phyloP scores from a whole-genome alignment of 2,113 vertebrate genomes.

The Malurus elegans region DNA sequence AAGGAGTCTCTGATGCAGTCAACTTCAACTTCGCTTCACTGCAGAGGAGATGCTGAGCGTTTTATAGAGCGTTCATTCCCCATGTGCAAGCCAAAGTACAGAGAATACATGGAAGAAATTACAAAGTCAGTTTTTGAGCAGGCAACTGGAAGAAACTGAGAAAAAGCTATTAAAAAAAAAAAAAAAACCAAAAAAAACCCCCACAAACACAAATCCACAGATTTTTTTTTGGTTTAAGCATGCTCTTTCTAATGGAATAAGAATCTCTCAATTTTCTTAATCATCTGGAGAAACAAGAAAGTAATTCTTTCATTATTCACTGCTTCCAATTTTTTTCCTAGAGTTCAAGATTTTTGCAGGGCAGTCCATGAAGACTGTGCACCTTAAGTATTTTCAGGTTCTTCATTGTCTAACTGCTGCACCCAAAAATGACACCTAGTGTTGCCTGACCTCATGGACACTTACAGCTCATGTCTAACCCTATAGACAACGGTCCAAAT shows the following conservation, averaged over 20 bases:
- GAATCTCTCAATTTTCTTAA: neutral
- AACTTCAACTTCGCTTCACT: neutral
- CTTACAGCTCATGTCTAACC: neutral
- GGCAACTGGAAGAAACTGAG: neutral
- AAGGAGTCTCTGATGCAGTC: neutral
- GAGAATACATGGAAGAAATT: neutral
- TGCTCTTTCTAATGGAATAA: neutral
- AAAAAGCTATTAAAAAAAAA: neutral
- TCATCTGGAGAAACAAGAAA: neutral
- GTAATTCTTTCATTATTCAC: neutral
- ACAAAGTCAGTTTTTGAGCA: neutral
- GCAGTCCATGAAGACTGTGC: neutral
- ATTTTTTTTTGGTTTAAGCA: neutral
- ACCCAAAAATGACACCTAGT: neutral
- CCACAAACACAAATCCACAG: neutral
- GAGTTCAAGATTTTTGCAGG: neutral
- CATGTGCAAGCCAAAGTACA: neutral
- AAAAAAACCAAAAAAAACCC: too few relatives aligned
- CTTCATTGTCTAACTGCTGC: neutral
- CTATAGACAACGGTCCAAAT: neutral
- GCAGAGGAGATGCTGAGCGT: neutral
- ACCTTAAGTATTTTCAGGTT: neutral
- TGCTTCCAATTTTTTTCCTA: neutral
- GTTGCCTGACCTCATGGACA: neutral
- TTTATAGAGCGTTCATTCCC: neutral